Percentiles rank a stretch among this genome's conserved stretches.
Conservation (phyloP, 2,888 invertebrate genomes). For the Scelioninae gen. 1 region DNA sequence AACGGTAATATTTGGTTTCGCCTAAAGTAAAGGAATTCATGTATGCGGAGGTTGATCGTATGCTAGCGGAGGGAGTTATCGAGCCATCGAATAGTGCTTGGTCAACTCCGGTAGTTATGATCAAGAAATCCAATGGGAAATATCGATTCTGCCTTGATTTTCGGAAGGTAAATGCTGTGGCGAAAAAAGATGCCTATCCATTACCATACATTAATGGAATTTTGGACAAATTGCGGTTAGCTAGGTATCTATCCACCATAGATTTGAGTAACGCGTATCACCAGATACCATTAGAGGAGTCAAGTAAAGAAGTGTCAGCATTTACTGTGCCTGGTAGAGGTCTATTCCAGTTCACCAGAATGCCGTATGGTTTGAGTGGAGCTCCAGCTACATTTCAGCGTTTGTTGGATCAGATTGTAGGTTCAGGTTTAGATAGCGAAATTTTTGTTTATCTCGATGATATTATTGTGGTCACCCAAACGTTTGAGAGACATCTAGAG, state of each 20-base stretch:
- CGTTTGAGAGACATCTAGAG: slow-evolving; percentile 43
- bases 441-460: slow-evolving; percentile 46
- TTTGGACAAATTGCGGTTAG: slow-evolving; percentile 31
- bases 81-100: slow-evolving; percentile 46
- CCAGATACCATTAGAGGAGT: slow-evolving; percentile 37
- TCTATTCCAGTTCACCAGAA: slow-evolving; percentile 35
- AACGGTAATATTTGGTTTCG: slow-evolving; percentile 18
- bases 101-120: slow-evolving; percentile 45
- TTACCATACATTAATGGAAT: slow-evolving; percentile 40
- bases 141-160: slow-evolving; percentile 50
- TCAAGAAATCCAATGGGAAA: slow-evolving; percentile 27
- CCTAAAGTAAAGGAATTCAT: slow-evolving; percentile 12
- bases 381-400: slow-evolving; percentile 44
- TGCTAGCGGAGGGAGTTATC: slow-evolving; percentile 2
- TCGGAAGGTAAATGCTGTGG: slow-evolving; percentile 26
- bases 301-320: slow-evolving; percentile 33
- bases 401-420: slow-evolving; percentile 24
- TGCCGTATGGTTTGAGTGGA: slow-evolving; percentile 37
- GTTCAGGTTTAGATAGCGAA: slow-evolving; percentile 13
- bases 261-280: slow-evolving; percentile 40
- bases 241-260: slow-evolving; percentile 22
- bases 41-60: slow-evolving; percentile 6
- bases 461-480: slow-evolving; percentile 40
- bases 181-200: slow-evolving; percentile 41
- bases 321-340: slow-evolving; percentile 44